Evolutionary conservation across 2,888 invertebrate genomes (phyloP), one percentile per base, ranked within the genome.

Genomic region (Crocallis elinguaria): DNA sequence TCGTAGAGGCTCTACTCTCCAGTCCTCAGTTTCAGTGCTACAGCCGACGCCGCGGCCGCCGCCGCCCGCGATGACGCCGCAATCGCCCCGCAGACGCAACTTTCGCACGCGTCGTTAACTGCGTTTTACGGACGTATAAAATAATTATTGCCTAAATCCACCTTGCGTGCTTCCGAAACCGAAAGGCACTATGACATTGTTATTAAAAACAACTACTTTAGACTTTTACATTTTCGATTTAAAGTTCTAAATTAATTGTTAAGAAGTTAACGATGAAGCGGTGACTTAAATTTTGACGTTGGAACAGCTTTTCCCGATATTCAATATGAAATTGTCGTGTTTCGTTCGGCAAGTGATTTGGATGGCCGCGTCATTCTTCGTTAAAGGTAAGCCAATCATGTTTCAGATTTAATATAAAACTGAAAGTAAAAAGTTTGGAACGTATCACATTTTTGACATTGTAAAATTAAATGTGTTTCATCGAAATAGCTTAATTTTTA

Each of bases 91-190:
- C 56, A 63, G 55, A 58, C 71, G 66, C 66, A 82, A 82, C 80
- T 83, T 82, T 70, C 63, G 65, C 69, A 70, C 82, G 77, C 76
- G 71, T 68, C 83, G 77, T 83, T 83, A 84, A 86, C 60, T 73
- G 71, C 69, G 69, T 78, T 89, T 86, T 82, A 85, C 73, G 76
- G 69, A 77, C 71, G 74, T 66, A 68, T 84, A 82, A 86, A 86
- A 75, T 69, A 41, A 70, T 70, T 64, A 64, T 49, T 49, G n/a
- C 53, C 60, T 55, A 52, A 60, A 59, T 39, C 42, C 17, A 53
- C 45, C 55, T 54, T 55, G 55, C 51, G 44, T 48, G 45, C 49
- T 50, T 46, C 49, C 37, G 36, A 57, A 37, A 29, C 36, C 44
- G 27, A 41, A 42, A 46, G 39, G 35, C 46, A 42, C 29, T 42